Evolutionary conservation across 1,140 invertebrate species (phyloP), one percentile per base, ranked within the genome.

Genomic region (Drosophila lowei): DNA sequence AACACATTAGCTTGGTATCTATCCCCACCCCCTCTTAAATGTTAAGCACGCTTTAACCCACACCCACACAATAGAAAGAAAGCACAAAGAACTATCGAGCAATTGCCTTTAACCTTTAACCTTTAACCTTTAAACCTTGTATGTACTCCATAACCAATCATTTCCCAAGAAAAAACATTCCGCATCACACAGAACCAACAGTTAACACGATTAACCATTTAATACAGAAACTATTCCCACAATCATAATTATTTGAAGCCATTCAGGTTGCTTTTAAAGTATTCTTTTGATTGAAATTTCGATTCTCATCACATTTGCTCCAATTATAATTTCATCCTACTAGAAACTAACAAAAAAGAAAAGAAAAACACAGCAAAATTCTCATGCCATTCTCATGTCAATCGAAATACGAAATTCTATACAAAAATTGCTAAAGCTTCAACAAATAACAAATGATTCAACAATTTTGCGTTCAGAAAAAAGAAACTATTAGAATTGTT

Each of bases 381-480:
- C 79, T 83, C 79, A 83, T 83, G 79, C 79, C 79, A 78, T 76
- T 83, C 53, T 57, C 77, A 78, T 79, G 52, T 78, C 68, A 78
- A 65, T 58, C 71, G 72, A 74, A 48, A 61, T 52, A 75, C 65
- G 57, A 72, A 62, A 68, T 77, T 57, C 42, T 72, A 49, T 72
- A 78, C 54, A 52, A 46, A 79, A 74, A 61, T 44, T 79, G 56
- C 59, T 47, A 80, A 57, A 63, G 78, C 77, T 80, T 80, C 52
- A 60, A 59, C 41, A 67, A 72, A 60, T 65, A 49, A 78, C 21
- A 62, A 63, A 56, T 25, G 47, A 72, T 23, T 23, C 23, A 23
- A 47, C 42, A 47, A 61, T 54, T 63, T 50, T 66, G 72, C 61
- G 61, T 72, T 57, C 61, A 68, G 78, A 49, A 58, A 52, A 43